phyloP scores from a whole-genome alignment of 2,113 vertebrate species.

The Eretmochelys imbricata region DNA sequence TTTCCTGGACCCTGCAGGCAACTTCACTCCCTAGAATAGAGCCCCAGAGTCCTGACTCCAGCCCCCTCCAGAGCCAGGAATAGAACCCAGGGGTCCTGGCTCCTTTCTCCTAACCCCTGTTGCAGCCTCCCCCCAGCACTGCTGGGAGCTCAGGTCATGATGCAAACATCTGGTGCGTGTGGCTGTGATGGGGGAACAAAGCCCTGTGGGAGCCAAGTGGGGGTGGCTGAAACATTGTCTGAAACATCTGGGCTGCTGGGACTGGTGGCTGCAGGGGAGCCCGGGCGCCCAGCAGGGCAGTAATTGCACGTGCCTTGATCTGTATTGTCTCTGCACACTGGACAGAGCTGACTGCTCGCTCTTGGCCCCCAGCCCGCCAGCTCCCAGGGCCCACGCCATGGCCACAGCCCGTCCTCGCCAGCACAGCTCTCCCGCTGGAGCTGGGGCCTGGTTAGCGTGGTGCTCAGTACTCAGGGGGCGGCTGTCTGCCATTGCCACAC shows the following conservation, averaged over 20 bases:
- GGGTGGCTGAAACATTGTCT: not conserved
- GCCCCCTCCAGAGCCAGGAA: not conserved
- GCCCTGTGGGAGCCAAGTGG: not conserved
- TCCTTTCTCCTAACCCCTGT: not conserved
- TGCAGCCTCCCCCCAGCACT: not conserved
- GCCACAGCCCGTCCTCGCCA: no score
- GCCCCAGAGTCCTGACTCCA: not conserved
- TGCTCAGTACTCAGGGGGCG: no score
- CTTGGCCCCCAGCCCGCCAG: not conserved
- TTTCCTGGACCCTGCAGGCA: not conserved
- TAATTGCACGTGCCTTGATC: not conserved
- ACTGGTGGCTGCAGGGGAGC: not conserved
- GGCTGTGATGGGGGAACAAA: not conserved
- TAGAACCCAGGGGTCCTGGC: no score
- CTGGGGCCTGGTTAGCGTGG: no score
- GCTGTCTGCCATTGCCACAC: not conserved
- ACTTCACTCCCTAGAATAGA: not conserved
- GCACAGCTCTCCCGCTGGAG: not conserved
- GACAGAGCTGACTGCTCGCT: not conserved
- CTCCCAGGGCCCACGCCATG: not conserved
- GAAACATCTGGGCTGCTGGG: not conserved
- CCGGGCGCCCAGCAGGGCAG: not conserved
- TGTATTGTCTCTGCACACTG: not conserved
- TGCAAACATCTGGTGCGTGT: not conserved
- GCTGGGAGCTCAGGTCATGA: not conserved